Evolutionary conservation across 2,888 invertebrate genomes (phyloP).

Genomic region (Allophyes oxyacanthae): DNA sequence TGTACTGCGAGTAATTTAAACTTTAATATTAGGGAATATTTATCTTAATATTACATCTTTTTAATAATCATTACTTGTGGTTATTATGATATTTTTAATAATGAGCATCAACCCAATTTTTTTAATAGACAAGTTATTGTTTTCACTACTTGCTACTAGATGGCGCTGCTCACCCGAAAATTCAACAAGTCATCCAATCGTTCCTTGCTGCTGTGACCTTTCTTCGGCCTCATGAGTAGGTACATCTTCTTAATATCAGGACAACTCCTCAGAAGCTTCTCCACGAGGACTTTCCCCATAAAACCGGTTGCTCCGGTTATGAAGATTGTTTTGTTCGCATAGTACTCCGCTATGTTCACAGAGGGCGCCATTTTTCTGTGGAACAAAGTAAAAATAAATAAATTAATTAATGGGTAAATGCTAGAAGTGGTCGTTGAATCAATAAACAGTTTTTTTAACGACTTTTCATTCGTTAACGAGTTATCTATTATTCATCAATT

Average conservation of each 20-base stretch:
- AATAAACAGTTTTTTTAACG: no score
- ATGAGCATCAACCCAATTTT: no score
- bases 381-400: neutral
- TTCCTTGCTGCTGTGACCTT: constrained; percentile 90
- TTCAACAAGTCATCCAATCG: constrained; percentile 90
- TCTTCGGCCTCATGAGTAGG: constrained; percentile 92
- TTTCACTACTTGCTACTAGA: constrained; percentile 52
- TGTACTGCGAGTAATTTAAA: no score
- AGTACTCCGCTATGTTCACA: constrained; percentile 88
- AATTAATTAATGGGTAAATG: neutral
- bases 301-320: constrained; percentile 96
- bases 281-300: constrained; percentile 94
- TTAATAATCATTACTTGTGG: no score
- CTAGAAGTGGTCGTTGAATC: no score
- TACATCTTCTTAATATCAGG: constrained; percentile 92
- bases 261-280: constrained; percentile 93
- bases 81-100: no score
- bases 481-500: no score
- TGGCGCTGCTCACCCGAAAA: constrained; percentile 80
- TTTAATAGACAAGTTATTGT: no score
- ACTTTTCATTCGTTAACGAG: no score
- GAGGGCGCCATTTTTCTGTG: constrained; percentile 72
- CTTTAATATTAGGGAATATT: no score
- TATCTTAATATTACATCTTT: no score
- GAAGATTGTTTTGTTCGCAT: constrained; percentile 90